Evolutionary conservation across 2,888 invertebrate genomes (phyloP).

Genomic region (Acutogordius australiensis): DNA sequence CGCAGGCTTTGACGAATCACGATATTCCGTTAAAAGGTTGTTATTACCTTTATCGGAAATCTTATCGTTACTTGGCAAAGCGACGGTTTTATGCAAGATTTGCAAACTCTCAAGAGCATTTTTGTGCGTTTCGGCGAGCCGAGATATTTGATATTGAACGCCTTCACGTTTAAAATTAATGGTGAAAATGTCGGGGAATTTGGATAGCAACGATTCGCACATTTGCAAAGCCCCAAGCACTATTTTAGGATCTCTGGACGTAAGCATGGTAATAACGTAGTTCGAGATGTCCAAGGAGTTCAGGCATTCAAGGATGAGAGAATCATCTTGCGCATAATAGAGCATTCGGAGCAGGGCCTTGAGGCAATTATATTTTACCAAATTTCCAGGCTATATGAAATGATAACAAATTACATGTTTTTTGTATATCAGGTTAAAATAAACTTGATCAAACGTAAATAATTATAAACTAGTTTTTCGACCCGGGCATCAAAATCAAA

Average conservation of each 20-base stretch:
- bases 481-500: too few relatives aligned
- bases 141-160: too few relatives aligned
- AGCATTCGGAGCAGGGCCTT: slow-evolving; percentile 81
- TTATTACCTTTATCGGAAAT: too few relatives aligned
- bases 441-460: too few relatives aligned
- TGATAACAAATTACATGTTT: background rate
- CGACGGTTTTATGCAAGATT: too few relatives aligned
- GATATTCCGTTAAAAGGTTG: too few relatives aligned
- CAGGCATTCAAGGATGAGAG: background rate
- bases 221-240: slow-evolving; percentile 85
- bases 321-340: slow-evolving; percentile 45
- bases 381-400: slow-evolving; percentile 47
- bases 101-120: too few relatives aligned
- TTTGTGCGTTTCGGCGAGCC: too few relatives aligned
- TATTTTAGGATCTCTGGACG: slow-evolving; percentile 72
- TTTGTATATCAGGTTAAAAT: too few relatives aligned
- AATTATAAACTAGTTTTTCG: too few relatives aligned
- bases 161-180: slow-evolving; percentile 85
- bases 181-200: slow-evolving; percentile 69
- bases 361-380: slow-evolving; percentile 79
- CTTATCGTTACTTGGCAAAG: too few relatives aligned
- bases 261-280: slow-evolving; percentile 92
- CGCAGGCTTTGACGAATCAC: too few relatives aligned
- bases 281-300: background rate
- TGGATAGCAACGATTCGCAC: slow-evolving; percentile 80